A percentile compares a stretch with the other conserved stretches of the same genome.
phyloP scores from a whole-genome alignment of 2,888 invertebrate genomes.

The Syritta pipiens region DNA sequence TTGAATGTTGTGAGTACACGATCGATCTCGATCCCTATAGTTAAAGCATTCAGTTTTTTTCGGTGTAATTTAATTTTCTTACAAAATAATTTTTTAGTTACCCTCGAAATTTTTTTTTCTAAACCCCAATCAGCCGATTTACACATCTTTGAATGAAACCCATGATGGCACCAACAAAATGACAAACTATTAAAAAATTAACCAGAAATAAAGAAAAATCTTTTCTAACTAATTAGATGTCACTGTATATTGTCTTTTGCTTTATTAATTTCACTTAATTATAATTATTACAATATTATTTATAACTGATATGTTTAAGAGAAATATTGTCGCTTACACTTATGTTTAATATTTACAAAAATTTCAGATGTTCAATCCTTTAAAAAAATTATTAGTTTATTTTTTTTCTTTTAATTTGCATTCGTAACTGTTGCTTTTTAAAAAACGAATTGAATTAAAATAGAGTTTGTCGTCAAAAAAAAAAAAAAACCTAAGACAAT shows the following conservation, averaged over 20 bases:
- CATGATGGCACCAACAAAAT: too few relatives aligned
- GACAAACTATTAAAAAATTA: neutral
- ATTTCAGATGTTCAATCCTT: slow-evolving; percentile 33
- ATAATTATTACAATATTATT: slow-evolving; percentile 58
- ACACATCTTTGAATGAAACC: too few relatives aligned
- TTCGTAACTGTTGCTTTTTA: neutral
- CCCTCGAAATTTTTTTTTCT: too few relatives aligned
- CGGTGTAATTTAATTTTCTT: too few relatives aligned
- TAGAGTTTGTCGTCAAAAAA: neutral
- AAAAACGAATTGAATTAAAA: slow-evolving; percentile 28
- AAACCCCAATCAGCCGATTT: too few relatives aligned
- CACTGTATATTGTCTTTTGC: slow-evolving; percentile 57
- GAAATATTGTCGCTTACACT: slow-evolving; percentile 64
- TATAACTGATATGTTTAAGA: slow-evolving; percentile 63
- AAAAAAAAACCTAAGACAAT: slow-evolving; percentile 1
- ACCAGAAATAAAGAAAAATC: too few relatives aligned
- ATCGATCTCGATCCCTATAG: too few relatives aligned
- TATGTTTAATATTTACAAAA: slow-evolving; percentile 57
- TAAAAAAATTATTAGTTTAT: slow-evolving; percentile 25
- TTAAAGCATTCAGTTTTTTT: too few relatives aligned
- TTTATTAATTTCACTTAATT: slow-evolving; percentile 52
- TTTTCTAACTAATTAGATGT: slow-evolving; percentile 17
- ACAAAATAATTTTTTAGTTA: too few relatives aligned
- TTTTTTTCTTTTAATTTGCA: neutral
- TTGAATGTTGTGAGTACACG: too few relatives aligned